phyloP scores from a whole-genome alignment of 2,113 vertebrate species.

The Dissostichus mawsoni region DNA sequence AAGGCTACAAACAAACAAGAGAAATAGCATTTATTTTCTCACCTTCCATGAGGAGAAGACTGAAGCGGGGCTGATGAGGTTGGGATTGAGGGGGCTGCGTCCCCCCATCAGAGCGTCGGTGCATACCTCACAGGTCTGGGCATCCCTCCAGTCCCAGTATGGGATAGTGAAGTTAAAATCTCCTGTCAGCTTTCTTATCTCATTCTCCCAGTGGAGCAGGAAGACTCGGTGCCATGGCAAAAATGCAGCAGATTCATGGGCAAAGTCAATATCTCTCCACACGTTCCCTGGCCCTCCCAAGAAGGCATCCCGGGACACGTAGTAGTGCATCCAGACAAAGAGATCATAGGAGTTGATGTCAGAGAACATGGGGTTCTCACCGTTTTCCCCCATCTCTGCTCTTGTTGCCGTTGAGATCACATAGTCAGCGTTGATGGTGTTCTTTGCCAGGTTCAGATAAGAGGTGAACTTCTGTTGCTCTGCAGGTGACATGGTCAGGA shows the following conservation, averaged over 20 bases:
- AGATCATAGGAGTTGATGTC: slow-evolving; percentile 92
- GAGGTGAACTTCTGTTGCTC: slow-evolving; percentile 93
- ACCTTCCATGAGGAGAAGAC: slow-evolving; percentile 98
- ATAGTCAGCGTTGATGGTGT: slow-evolving; percentile 86
- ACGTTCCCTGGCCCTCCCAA: slow-evolving; percentile 87
- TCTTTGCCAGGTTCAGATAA: slow-evolving; percentile 94
- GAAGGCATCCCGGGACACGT: slow-evolving; percentile 92
- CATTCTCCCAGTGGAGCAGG: slow-evolving; percentile 92
- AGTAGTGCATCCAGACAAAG: slow-evolving; percentile 99
- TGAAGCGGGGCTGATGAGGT: slow-evolving; percentile 91
- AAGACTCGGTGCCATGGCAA: slow-evolving; percentile 94
- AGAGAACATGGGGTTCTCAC: slow-evolving; percentile 90
- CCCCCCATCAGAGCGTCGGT: slow-evolving; percentile 94
- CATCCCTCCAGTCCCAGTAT: slow-evolving; percentile 97
- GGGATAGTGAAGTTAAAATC: slow-evolving; percentile 95
- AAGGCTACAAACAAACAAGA: background rate
- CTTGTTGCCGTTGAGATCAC: slow-evolving; percentile 90
- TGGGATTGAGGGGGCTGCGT: slow-evolving; percentile 82
- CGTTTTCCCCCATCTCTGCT: slow-evolving; percentile 91
- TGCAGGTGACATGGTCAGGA: slow-evolving; percentile 84
- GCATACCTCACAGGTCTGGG: slow-evolving; percentile 89
- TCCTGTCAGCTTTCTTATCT: slow-evolving; percentile 90
- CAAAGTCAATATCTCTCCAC: slow-evolving; percentile 94
- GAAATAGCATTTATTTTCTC: slow-evolving; percentile 32
- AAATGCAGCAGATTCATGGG: slow-evolving; percentile 94